Percentiles rank a stretch among this genome's conserved stretches.
Conservation (phyloP, 2,797 vertebrate species). For the Myotis findleyi region DNA sequence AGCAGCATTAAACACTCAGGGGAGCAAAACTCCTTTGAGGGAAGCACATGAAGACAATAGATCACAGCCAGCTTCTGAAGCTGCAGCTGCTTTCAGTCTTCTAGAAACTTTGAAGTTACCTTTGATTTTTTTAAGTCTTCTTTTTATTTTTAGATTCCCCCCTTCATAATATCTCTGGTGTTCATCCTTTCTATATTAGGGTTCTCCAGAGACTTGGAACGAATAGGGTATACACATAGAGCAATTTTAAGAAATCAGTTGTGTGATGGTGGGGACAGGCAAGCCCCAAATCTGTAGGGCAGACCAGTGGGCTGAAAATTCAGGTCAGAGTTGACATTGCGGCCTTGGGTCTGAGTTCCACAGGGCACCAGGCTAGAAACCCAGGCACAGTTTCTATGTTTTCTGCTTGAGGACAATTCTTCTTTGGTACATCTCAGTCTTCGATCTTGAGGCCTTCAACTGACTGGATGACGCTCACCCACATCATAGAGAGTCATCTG, state of each 20-base stretch:
- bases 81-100: constrained; percentile 41
- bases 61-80: not conserved
- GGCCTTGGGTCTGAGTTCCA: not conserved
- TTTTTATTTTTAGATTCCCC: not conserved
- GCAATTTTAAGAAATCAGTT: not conserved
- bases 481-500: not conserved
- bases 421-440: not conserved
- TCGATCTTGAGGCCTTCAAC: not conserved
- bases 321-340: not conserved
- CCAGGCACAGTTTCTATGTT: not conserved
- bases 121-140: constrained; percentile 47
- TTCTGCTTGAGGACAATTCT: not conserved
- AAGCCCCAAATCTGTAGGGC: not conserved
- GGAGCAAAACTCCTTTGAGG: not conserved
- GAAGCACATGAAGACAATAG: not conserved
- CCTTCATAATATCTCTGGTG: not conserved
- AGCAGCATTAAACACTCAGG: not conserved
- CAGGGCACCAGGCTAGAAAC: too few species aligned
- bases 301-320: not conserved
- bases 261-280: not conserved
- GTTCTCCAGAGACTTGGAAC: not conserved
- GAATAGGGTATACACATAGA: not conserved
- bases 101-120: constrained; percentile 43
- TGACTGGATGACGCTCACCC: not conserved
- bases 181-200: not conserved